Percentiles rank a stretch among this genome's conserved stretches.
Evolutionary conservation across 2,888 invertebrate genomes (phyloP).

Genomic region (Eutolmus rufibarbis): DNA sequence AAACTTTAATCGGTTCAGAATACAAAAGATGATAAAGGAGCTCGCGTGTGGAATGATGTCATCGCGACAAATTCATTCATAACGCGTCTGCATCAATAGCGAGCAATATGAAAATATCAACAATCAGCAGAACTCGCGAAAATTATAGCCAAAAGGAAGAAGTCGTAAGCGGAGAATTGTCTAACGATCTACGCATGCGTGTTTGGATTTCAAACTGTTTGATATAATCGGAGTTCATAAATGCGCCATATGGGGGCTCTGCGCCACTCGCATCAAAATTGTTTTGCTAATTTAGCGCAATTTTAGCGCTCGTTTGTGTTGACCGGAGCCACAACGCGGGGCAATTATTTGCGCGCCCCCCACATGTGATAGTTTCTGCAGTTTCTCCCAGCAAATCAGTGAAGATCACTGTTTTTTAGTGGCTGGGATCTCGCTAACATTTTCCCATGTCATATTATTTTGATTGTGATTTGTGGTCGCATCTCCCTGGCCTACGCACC

Average conservation of each 20-base stretch:
- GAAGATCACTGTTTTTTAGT: not conserved
- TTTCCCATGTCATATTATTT: constrained; percentile 33
- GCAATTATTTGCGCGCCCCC: not conserved
- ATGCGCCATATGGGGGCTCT: not conserved
- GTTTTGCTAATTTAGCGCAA: not conserved
- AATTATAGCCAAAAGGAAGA: not conserved
- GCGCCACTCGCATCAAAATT: not conserved
- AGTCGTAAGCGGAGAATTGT: not conserved
- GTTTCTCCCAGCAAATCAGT: constrained; percentile 12
- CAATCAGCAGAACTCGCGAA: not conserved
- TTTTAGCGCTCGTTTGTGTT: not conserved
- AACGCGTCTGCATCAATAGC: constrained; percentile 10
- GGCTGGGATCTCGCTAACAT: not conserved
- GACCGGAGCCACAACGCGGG: not conserved
- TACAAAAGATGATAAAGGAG: not conserved
- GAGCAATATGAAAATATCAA: not conserved
- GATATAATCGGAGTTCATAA: not conserved
- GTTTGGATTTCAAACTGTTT: not conserved
- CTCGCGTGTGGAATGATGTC: not conserved
- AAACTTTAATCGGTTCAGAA: not conserved
- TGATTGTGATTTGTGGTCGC: constrained; percentile 19
- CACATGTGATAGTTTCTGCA: not conserved
- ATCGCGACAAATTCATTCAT: constrained; percentile 17
- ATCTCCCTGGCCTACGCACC: not conserved
- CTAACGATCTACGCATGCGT: not conserved